Conservation (phyloP, 1,140 invertebrate genomes). For the Microplitis demolitor region DNA sequence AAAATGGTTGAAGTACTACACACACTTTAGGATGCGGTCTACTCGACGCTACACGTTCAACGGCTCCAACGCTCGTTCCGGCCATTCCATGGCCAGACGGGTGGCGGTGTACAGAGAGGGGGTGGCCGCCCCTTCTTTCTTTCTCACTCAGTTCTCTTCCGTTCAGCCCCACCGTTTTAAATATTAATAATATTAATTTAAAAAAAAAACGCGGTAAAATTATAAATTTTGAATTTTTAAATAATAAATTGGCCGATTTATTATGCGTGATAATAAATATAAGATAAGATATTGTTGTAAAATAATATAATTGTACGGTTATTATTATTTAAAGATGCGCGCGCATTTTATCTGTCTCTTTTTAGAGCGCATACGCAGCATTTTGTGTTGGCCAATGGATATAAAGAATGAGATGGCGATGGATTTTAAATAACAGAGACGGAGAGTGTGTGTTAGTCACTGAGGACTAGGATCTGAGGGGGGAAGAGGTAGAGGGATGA, state of each 20-base stretch:
- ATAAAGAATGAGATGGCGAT: conserved; percentile 11
- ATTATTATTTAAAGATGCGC: conserved; percentile 3
- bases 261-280: too few species aligned
- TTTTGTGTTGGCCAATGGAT: conserved; percentile 27
- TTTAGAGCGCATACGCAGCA: background rate
- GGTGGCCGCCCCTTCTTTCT: conserved; percentile 44
- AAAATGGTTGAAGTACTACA: conserved; percentile 42
- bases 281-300: too few species aligned
- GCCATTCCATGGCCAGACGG: conserved; percentile 43
- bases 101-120: conserved; percentile 46
- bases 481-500: conserved; percentile 39
- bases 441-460: conserved; percentile 19
- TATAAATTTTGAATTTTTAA: too few species aligned
- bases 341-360: conserved; percentile 16
- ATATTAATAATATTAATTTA: background rate
- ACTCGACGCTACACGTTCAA: conserved; percentile 58
- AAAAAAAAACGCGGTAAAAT: too few species aligned
- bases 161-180: conserved; percentile 25
- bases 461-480: conserved; percentile 2
- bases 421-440: too few species aligned
- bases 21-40: conserved; percentile 58
- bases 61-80: conserved; percentile 53
- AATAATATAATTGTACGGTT: background rate
- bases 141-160: conserved; percentile 38
- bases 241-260: too few species aligned